Conservation (phyloP, 1,140 invertebrate genomes). For the Dreissena polymorpha region DNA sequence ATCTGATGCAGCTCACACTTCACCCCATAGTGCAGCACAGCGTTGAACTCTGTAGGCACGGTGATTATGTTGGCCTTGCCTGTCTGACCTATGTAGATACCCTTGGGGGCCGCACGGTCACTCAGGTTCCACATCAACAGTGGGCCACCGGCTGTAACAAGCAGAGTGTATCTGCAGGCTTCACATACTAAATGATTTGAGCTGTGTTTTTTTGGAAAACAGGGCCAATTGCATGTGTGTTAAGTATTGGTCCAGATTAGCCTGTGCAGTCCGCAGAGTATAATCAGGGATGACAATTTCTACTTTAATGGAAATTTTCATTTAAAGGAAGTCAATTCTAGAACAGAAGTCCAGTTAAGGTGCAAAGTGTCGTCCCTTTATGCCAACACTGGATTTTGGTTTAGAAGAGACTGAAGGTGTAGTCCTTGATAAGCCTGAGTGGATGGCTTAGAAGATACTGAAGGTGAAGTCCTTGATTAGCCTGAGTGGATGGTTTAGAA, state of each 20-base stretch:
- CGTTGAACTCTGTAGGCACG: conserved; percentile 87
- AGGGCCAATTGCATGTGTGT: neutral
- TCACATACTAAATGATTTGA: neutral
- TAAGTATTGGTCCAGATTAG: neutral
- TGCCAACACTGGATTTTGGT: no score
- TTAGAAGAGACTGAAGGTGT: no score
- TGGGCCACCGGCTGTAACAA: conserved; percentile 86
- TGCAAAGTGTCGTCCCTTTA: no score
- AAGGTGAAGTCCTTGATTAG: no score
- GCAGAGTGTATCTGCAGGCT: neutral
- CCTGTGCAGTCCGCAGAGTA: no score
- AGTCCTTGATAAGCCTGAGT: no score
- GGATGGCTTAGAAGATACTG: no score
- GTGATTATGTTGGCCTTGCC: conserved; percentile 87
- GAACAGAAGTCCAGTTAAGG: no score
- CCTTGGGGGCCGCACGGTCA: conserved; percentile 91
- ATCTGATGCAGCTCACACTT: conserved; percentile 84
- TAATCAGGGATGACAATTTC: no score
- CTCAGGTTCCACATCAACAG: conserved; percentile 91
- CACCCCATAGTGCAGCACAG: conserved; percentile 82
- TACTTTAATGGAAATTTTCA: no score
- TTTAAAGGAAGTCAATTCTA: no score
- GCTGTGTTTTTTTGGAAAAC: neutral
- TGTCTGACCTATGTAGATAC: conserved; percentile 90
- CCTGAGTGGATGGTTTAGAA: no score